Percentiles rank a stretch among this genome's conserved stretches.
These are phyloP conservation scores for Scolopax mira DNA, from an alignment of 2,113 vertebrate genomes.

Conservation along the genomic window DNA sequence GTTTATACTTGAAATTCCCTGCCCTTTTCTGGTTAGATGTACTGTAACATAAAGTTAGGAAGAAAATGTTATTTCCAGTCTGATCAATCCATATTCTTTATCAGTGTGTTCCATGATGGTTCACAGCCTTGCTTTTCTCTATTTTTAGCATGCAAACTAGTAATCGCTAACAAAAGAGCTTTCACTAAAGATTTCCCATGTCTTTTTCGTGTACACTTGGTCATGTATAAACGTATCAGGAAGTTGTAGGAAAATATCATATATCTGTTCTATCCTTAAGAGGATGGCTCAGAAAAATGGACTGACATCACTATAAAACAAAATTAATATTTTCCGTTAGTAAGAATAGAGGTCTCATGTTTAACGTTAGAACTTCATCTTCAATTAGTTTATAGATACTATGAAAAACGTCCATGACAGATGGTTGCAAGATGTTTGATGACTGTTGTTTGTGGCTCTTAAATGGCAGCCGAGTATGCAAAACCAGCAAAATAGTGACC, in stretches of 20 bases:
- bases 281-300: neutral
- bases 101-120: neutral
- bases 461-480: neutral
- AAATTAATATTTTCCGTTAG: neutral
- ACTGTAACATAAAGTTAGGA: neutral
- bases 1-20: neutral
- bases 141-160: neutral
- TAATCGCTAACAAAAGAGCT: neutral
- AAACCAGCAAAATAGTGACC: neutral
- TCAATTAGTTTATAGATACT: neutral
- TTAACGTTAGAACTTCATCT: neutral
- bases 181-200: neutral
- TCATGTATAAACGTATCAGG: neutral
- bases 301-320: neutral
- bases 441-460: neutral
- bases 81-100: neutral
- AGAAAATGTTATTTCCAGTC: neutral
- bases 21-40: neutral
- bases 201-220: neutral
- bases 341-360: neutral
- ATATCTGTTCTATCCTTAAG: neutral
- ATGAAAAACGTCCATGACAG: neutral
- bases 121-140: neutral
- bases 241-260: neutral
- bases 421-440: neutral